These are phyloP conservation scores for Nymphalis c-album DNA, from an alignment of 2,888 invertebrate species.

Conservation along the genomic window DNA sequence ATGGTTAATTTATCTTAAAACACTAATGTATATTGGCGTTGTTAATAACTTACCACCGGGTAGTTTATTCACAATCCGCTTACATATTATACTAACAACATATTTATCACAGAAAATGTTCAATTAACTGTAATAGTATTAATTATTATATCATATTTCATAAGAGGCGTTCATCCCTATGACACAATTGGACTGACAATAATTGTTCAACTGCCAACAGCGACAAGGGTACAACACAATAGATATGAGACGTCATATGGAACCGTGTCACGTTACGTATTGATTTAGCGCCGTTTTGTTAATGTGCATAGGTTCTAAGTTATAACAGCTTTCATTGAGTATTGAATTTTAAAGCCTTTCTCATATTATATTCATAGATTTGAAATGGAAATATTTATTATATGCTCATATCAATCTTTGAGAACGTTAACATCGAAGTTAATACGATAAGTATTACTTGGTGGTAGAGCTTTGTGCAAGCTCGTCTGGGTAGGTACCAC, in stretches of 20 bases:
- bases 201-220: slow-evolving; percentile 51
- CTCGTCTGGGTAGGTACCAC: too few relatives aligned
- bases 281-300: slow-evolving; percentile 47
- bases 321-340: not conserved
- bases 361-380: not conserved
- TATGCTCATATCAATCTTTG: too few relatives aligned
- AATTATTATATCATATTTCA: not conserved
- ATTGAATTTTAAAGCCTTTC: not conserved
- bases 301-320: slow-evolving; percentile 15
- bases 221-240: slow-evolving; percentile 64
- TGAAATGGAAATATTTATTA: not conserved
- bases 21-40: too few relatives aligned
- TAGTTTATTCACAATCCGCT: too few relatives aligned
- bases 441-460: too few relatives aligned
- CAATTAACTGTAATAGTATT: not conserved
- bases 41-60: too few relatives aligned
- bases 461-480: too few relatives aligned
- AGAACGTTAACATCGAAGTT: too few relatives aligned
- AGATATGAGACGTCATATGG: slow-evolving; percentile 45
- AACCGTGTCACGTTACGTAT: slow-evolving; percentile 48
- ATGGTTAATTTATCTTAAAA: too few relatives aligned
- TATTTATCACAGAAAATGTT: not conserved
- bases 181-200: slow-evolving; percentile 46
- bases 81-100: too few relatives aligned
- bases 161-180: slow-evolving; percentile 35